A percentile compares a stretch with the other conserved stretches of the same genome.
phyloP scores from a whole-genome alignment of 2,113 vertebrate species.

The Zosterops hypoxanthus region DNA sequence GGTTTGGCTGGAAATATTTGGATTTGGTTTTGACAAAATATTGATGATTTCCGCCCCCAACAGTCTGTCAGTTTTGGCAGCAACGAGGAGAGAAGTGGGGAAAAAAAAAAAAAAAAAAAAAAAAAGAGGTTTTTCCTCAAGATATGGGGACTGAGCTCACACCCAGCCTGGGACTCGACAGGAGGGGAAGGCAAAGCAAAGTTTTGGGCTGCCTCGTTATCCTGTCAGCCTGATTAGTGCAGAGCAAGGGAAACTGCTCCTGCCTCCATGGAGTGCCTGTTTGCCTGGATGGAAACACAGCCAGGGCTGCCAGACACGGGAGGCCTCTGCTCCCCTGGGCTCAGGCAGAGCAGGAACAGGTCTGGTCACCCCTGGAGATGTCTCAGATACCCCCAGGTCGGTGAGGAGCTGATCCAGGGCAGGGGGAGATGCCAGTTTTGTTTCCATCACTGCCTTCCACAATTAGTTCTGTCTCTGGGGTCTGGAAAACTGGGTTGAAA shows the following conservation, averaged over 20 bases:
- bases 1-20: constrained; percentile 47
- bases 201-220: not conserved
- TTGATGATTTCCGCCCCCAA: not conserved
- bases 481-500: too few species aligned
- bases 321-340: not conserved
- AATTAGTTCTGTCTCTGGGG: not conserved
- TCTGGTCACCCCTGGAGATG: not conserved
- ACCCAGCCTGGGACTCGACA: not conserved
- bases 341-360: not conserved
- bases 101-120: not conserved
- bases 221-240: constrained; percentile 26
- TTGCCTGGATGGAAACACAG: not conserved
- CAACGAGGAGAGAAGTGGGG: not conserved
- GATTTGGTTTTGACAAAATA: constrained; percentile 42
- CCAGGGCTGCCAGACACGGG: not conserved
- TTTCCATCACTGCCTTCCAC: constrained; percentile 21
- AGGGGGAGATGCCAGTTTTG: not conserved
- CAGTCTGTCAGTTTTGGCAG: constrained; percentile 23
- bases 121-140: not conserved
- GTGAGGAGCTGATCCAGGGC: not conserved
- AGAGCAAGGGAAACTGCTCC: not conserved
- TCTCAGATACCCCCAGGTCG: not conserved
- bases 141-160: not conserved
- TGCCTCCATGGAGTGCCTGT: not conserved
- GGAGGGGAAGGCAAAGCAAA: not conserved